These are phyloP conservation scores for Silvanus unidentatus DNA, from an alignment of 2,888 invertebrate species.

Conservation along the genomic window DNA sequence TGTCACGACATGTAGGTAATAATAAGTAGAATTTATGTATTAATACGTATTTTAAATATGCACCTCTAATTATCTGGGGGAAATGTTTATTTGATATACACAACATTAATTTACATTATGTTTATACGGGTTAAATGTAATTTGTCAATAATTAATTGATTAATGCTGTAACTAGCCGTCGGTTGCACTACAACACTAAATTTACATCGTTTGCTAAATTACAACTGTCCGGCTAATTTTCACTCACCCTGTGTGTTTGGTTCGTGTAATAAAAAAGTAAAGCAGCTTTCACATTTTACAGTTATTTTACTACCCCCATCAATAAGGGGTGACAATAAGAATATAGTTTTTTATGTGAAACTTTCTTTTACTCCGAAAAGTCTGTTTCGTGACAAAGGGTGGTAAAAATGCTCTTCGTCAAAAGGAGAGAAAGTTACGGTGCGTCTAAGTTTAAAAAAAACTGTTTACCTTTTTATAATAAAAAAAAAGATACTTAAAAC, in stretches of 20 bases:
- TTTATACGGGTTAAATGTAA: conserved; percentile 33
- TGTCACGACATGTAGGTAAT: too few species aligned
- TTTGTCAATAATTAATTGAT: conserved; percentile 36
- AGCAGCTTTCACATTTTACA: conserved; percentile 3
- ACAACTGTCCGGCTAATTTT: not conserved
- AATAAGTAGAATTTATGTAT: not conserved
- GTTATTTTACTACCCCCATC: not conserved
- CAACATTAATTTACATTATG: conserved; percentile 34
- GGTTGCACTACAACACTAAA: not conserved
- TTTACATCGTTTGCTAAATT: not conserved
- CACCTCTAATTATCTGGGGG: not conserved
- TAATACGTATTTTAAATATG: not conserved
- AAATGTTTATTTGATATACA: conserved; percentile 6
- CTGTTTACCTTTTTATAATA: too few species aligned
- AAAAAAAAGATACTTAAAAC: too few species aligned
- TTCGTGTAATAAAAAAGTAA: too few species aligned
- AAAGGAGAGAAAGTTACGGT: too few species aligned
- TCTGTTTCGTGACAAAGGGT: too few species aligned
- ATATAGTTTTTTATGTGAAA: conserved; percentile 14
- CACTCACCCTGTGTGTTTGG: not conserved
- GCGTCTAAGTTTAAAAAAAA: too few species aligned
- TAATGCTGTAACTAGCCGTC: not conserved
- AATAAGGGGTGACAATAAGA: not conserved
- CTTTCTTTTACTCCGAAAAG: conserved; percentile 4
- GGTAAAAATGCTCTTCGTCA: too few species aligned